Evolutionary conservation across 2,797 vertebrate genomes (phyloP), one percentile per base, ranked within the genome.

Genomic region (Takifugu ocellatus): DNA sequence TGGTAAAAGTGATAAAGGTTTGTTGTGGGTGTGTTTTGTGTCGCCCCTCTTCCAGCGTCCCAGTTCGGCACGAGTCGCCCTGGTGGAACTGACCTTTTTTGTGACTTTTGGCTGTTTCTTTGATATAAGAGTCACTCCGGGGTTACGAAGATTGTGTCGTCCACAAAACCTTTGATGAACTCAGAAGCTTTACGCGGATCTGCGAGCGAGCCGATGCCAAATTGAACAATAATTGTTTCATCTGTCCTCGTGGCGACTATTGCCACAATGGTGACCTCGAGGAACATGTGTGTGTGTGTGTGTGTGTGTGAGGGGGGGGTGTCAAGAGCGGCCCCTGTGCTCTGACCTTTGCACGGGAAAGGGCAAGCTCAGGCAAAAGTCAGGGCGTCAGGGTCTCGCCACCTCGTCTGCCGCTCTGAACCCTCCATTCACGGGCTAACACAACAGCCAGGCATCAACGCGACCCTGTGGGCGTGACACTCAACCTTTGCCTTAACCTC

Each of bases 401-500:
- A 63, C 77, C 74, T 85, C 75, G 77, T 87, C 78, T 90, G 86
- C 78, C 83, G 52, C 67, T 63, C 69, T 86, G 82, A 90, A 87
- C 80, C 77, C 68, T 78, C 84, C 83, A 89, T 92, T 92, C 89
- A 91, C 63, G 59, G 61, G 57, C 83, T 84, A 77, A 86, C 68
- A 87, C 87, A 87, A 85, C 88, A 74, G 82, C 81, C 74, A 82
- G 84, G 86, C 82, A 63, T 79, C 75, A 42, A 77, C 75, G 80
- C 90, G 90, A 91, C 91, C 90, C 75, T 54, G 79, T 87, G 89
- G 88, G 88, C 84, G 85, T 90, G 92, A 91, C 91, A 69, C 84
- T 84, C 89, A 90, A 91, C 91, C 91, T 91, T 88, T 91, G 88
- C 88, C 87, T 87, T 89, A 86, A 89, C 87, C 86, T 85, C 80